These are phyloP conservation scores for Heteromormyrus szaboi DNA, from an alignment of 2,797 vertebrate species.

Conservation along the genomic window DNA sequence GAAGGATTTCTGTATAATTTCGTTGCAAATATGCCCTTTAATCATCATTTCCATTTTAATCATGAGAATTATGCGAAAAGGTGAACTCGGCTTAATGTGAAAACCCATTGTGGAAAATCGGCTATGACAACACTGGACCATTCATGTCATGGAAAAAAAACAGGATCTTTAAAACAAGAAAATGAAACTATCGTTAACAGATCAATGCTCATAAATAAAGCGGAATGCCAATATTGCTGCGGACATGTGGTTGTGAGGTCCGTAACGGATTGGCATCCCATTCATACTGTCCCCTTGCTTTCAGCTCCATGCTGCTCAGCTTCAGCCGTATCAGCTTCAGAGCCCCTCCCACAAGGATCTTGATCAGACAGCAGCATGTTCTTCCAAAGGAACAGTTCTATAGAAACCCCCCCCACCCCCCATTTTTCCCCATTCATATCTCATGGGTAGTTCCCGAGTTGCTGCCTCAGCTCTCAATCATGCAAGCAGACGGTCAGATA, in stretches of 20 bases:
- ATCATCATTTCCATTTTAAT: constrained; percentile 5
- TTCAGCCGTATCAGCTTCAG: neutral
- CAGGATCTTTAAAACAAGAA: neutral
- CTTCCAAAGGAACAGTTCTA: neutral
- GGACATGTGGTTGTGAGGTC: neutral
- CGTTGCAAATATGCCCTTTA: neutral
- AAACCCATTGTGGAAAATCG: neutral
- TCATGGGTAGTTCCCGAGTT: neutral
- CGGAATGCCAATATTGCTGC: neutral
- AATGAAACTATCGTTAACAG: neutral
- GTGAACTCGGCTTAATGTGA: neutral
- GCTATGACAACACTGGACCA: neutral
- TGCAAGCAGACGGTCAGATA: neutral
- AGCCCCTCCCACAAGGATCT: neutral
- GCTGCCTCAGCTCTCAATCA: constrained; percentile 2
- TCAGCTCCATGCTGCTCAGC: neutral
- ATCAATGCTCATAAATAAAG: neutral
- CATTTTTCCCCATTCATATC: neutral
- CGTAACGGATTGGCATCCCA: neutral
- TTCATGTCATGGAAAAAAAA: neutral
- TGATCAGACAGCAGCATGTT: neutral
- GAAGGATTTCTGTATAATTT: neutral
- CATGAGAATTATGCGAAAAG: neutral
- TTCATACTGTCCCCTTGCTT: neutral
- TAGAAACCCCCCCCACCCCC: too few species aligned